Percentiles rank a stretch among this genome's conserved stretches.
Evolutionary conservation across 2,888 invertebrate genomes (phyloP).

Genomic region (Calliphora vomitoria): DNA sequence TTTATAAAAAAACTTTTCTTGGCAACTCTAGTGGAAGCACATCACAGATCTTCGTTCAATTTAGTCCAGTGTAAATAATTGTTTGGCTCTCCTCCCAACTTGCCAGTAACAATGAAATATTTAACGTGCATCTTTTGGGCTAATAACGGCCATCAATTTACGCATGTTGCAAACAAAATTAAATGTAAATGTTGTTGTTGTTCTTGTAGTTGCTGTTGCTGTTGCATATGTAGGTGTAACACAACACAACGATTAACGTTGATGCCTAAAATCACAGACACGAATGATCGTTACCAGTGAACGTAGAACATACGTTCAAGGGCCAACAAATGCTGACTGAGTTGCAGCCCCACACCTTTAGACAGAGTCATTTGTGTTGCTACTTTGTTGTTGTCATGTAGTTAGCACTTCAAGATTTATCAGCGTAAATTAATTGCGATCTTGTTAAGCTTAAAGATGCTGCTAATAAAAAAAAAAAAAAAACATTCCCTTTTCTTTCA

Average conservation of each 20-base stretch:
- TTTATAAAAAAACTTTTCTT: too few species aligned
- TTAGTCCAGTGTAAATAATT: conserved; percentile 35
- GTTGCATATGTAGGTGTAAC: conserved; percentile 58
- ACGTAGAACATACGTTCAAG: conserved; percentile 36
- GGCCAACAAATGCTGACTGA: conserved; percentile 30
- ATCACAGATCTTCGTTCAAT: neutral
- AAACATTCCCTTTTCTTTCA: conserved; percentile 30
- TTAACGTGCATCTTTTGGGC: conserved; percentile 80
- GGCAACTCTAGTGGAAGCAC: conserved; percentile 7
- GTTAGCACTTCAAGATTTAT: conserved; percentile 85
- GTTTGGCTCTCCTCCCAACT: conserved; percentile 22
- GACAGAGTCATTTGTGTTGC: conserved; percentile 65
- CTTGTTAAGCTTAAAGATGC: conserved; percentile 78
- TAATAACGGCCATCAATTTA: conserved; percentile 84
- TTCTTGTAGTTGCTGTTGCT: neutral
- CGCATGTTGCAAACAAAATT: conserved; percentile 81
- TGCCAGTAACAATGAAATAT: conserved; percentile 61
- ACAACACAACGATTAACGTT: conserved; percentile 41
- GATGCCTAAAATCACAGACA: conserved; percentile 60
- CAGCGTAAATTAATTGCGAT: conserved; percentile 84
- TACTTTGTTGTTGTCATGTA: conserved; percentile 85
- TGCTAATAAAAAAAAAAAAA: neutral
- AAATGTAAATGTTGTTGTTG: conserved; percentile 81
- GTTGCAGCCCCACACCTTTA: conserved; percentile 64
- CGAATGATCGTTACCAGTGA: conserved; percentile 21